phyloP scores from a whole-genome alignment of 1,140 invertebrate species.

The Galleria mellonella region DNA sequence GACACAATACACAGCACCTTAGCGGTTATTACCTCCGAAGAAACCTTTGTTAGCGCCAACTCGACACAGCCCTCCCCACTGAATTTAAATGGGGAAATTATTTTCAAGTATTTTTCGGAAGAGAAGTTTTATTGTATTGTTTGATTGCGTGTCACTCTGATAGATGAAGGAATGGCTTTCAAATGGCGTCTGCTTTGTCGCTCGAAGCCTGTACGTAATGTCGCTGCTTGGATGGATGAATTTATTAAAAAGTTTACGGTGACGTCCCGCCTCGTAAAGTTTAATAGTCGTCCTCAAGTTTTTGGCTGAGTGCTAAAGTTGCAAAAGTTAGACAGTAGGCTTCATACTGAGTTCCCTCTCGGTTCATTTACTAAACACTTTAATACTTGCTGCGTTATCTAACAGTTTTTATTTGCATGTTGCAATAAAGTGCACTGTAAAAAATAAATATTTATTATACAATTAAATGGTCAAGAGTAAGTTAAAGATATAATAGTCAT shows the following conservation, averaged over 20 bases:
- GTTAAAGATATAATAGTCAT: too few species aligned
- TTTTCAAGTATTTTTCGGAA: slow-evolving; percentile 71
- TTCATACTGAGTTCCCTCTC: slow-evolving; percentile 28
- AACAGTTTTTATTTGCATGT: not conserved
- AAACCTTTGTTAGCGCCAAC: slow-evolving; percentile 53
- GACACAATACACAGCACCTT: slow-evolving; percentile 37
- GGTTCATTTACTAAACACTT: slow-evolving; percentile 25
- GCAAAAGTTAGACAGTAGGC: slow-evolving; percentile 52
- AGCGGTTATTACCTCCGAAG: slow-evolving; percentile 51
- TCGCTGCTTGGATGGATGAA: slow-evolving; percentile 57
- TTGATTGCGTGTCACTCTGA: slow-evolving; percentile 71
- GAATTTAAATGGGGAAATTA: slow-evolving; percentile 73
- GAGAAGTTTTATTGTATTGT: slow-evolving; percentile 73
- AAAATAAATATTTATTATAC: too few species aligned
- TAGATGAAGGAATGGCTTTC: slow-evolving; percentile 63
- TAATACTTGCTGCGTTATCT: not conserved
- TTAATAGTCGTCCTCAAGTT: slow-evolving; percentile 57
- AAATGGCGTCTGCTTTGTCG: slow-evolving; percentile 58
- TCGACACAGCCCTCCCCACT: slow-evolving; percentile 38
- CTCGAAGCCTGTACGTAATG: slow-evolving; percentile 49
- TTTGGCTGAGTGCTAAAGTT: slow-evolving; percentile 39
- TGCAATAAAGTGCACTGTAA: not conserved
- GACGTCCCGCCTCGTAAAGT: slow-evolving; percentile 43
- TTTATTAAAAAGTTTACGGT: slow-evolving; percentile 69
- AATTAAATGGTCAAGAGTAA: too few species aligned